Base-by-base conservation (phyloP, 2,113 vertebrate species). In the Melospiza melodia region DNA sequence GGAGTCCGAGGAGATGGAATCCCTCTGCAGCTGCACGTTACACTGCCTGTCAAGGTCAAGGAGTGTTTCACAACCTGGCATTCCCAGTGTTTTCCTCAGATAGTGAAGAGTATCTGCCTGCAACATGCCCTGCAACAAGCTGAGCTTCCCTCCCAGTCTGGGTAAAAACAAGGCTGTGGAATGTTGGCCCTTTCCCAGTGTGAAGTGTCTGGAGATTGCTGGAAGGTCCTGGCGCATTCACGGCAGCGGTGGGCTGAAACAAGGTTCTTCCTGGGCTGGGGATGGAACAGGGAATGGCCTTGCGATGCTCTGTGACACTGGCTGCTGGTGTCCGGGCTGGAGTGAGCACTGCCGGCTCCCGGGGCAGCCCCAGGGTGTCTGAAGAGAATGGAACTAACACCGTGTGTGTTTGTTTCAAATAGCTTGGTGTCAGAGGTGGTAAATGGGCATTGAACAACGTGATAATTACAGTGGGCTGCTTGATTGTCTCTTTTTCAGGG, bases 301-400 rank as follows among this genome's bases (percentile, higher is more conserved):
- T 41, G 51, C 46, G 66, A 20, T 35, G 62, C 58, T 57, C 20
- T 71, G 55, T 62, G 75, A 44, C 49, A 63, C 33, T 24, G 19
- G 65, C 74, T 94, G 87, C 87, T 91, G 74, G 10, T 68, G 49
- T 58, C 67, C 46, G 28, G 62, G 39, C 87, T 74, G 83, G 24
- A 25, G 21, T 35, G 52, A 43, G 23, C 12, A 0, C 54, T 67
- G 4, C 59, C 59, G 8, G 0, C 0, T 49, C 31, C 28, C 28
- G 46, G 22, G 49, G 37, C 77, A 41, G 74, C 83, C 90, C 0
- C 73, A 41, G 91, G 62, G 44, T 41, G 15, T 24, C 82, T 78
- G 89, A 35, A 35, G 52, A 81, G 55, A 55, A 4, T 4, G 79
- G 8, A 3, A 59, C 55, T 52, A 15, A 63, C 25, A 1, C 65